These are phyloP conservation scores for Adelphocoris suturalis DNA, from an alignment of 2,888 invertebrate genomes.

Conservation along the genomic window DNA sequence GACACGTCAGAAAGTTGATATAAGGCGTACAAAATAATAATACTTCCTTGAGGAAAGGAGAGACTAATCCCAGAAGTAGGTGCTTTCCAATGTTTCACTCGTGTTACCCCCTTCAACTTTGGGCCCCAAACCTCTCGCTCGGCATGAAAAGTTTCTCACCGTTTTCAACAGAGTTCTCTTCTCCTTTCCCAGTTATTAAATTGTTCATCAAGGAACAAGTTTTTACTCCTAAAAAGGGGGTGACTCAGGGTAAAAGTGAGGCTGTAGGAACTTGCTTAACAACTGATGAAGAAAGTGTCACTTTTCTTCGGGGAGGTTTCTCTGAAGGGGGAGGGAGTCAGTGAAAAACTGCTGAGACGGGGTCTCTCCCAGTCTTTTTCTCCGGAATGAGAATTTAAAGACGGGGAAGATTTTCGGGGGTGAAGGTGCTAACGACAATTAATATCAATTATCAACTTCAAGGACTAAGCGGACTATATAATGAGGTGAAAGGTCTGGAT, in stretches of 20 bases:
- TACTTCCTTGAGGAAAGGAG: not conserved
- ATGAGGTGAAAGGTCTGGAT: constrained; percentile 55
- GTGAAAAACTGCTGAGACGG: not conserved
- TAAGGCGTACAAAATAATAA: constrained; percentile 63
- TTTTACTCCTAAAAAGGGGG: constrained; percentile 24
- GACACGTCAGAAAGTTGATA: constrained; percentile 65
- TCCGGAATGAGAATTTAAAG: constrained; percentile 54
- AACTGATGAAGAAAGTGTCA: constrained; percentile 67
- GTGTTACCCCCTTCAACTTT: constrained; percentile 32
- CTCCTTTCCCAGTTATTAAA: constrained; percentile 56
- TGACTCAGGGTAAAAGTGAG: constrained; percentile 14
- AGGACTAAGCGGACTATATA: constrained; percentile 51
- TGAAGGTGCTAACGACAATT: constrained; percentile 58
- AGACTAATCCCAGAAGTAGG: constrained; percentile 50
- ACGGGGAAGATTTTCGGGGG: not conserved
- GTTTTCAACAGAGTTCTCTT: constrained; percentile 28
- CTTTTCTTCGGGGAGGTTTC: constrained; percentile 9
- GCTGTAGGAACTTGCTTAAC: constrained; percentile 65
- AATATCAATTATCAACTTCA: constrained; percentile 63
- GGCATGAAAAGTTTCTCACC: not conserved
- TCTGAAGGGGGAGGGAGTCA: not conserved
- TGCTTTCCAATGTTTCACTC: constrained; percentile 59
- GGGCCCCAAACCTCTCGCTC: not conserved
- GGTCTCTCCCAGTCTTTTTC: not conserved
- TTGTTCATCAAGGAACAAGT: constrained; percentile 65